Evolutionary conservation across 2,113 vertebrate species (phyloP), one percentile per base, ranked within the genome.

Genomic region (Hystrix brachyura): DNA sequence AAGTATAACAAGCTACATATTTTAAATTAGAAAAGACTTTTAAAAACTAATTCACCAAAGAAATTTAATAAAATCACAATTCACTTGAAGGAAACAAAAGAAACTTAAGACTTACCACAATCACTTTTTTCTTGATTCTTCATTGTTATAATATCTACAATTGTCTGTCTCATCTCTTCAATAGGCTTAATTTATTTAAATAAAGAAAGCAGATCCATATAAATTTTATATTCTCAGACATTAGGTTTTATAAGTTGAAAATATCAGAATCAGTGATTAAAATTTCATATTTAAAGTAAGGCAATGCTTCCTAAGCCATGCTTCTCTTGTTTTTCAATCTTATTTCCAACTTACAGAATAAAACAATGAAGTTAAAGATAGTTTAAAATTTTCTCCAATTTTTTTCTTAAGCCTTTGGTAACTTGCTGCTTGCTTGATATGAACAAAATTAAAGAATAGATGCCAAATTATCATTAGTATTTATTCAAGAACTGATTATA

Each of bases 131-230:
- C 98, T 78, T 98, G 97, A 2, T 34, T 98, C 93, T 96, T 99
- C 72, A 94, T 87, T 91, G 92, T 96, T 65, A 95, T 97, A 97
- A 98, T 98, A 38, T 99, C 98, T 64, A 99, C 99, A 97, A 99
- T 87, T 3, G 87, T 91, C 1, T 97, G 96, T 92, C 99, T 99
- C 80, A 99, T 95, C 83, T 99, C 98, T 90, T 98, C 98, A 89
- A 97, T 98, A 95, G 99, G 99, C 99, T 99, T 97, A 57, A 88
- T 83, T 84, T 92, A 90, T 92, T 94, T 91, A 90, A 86, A 95
- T 72, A 51, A 93, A 95, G 48, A 93, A 96, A 96, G 84, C 19
- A 97, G 27, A 98, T 14, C 1, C 76, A 91, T 59, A 0, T 81
- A 80, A 97, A 51, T 90, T 96, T 94, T 74, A 92, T 92, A 88